phyloP scores from a whole-genome alignment of 2,797 vertebrate species.

The Bucorvus abyssinicus region DNA sequence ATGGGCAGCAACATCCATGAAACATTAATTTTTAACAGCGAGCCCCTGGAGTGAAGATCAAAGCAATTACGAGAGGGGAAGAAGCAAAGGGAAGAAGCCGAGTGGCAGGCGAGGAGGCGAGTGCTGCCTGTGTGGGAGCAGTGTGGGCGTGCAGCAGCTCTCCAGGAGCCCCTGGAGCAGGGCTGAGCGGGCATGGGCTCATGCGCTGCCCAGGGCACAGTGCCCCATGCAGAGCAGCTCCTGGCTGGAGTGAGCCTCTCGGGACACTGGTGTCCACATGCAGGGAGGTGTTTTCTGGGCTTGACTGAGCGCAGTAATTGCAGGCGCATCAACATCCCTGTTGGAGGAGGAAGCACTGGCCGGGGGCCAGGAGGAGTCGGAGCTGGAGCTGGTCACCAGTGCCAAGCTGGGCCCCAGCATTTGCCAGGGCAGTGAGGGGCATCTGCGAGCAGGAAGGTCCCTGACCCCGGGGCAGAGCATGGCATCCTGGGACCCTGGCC shows the following conservation, averaged over 20 bases:
- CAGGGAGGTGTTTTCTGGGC: not conserved
- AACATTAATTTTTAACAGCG: constrained; percentile 23
- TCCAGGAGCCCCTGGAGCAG: not conserved
- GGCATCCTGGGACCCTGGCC: rapidly evolving
- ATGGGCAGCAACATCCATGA: not conserved
- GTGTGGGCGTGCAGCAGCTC: rapidly evolving
- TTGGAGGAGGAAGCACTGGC: not conserved
- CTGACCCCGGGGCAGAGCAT: not conserved
- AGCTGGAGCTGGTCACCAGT: not conserved
- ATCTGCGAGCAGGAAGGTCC: not conserved
- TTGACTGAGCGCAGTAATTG: not conserved
- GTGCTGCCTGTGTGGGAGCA: not conserved
- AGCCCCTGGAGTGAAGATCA: constrained; percentile 37
- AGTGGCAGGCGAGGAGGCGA: not conserved
- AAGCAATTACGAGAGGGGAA: not conserved
- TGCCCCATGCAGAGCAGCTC: not conserved
- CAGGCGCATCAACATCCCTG: not conserved
- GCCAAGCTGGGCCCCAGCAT: not conserved
- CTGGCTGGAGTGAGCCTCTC: rapidly evolving
- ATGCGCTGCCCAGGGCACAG: rapidly evolving
- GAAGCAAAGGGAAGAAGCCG: not conserved
- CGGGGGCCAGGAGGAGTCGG: not conserved
- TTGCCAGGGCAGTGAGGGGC: not conserved
- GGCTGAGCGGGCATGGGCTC: not conserved
- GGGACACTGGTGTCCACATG: rapidly evolving